Base-by-base conservation (phyloP, 2,113 vertebrate species). In the Entelurus aequoreus region DNA sequence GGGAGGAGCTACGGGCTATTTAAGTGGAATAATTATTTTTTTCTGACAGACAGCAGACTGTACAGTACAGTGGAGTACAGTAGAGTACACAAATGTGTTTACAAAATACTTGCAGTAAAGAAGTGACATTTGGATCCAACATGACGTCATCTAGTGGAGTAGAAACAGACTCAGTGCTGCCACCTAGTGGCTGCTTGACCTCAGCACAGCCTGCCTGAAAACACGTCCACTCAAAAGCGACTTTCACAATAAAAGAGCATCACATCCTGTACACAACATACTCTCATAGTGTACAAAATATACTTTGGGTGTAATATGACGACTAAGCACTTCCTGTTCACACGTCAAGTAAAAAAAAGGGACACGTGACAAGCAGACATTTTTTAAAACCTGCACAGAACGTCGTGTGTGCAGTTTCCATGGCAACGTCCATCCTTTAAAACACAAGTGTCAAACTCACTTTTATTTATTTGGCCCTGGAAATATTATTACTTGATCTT, bases 221-320 rank as follows among this genome's bases (percentile, higher is more conserved):
- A 63, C 9, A 71, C 56, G 60, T 12, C 50, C 66, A 56, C 56
- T 79, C 60, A 5, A 60, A 63, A 76, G 78, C 40, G 50, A 78
- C 72, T 66, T 62, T 70, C 77, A 78, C 19, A 19, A 19, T 80
- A 83, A 86, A 86, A 71, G 68, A 68, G 69, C 74, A 64, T 59
- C 54, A 84, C 60, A 42, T 74, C 86, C 79, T 75, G 80, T 88
- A 86, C 88, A 88, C 89, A 90, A 91, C 82, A 90, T 80, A 84
- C 62, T 65, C 79, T 79, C 71, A 75, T 66, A 56, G 19, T 19
- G 19, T 19, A n/a, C n/a, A n/a, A n/a, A n/a, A n/a, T n/a, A n/a
- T n/a, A 19, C 19, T 19, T 19, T 19, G 19, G 63, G 80, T 75
- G 82, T 62, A 67, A 54, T 78, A 86, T 82, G 80, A 81, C 79